Evolutionary conservation across 2,888 invertebrate genomes (phyloP).

Genomic region (Sphaerophoria rueppellii): DNA sequence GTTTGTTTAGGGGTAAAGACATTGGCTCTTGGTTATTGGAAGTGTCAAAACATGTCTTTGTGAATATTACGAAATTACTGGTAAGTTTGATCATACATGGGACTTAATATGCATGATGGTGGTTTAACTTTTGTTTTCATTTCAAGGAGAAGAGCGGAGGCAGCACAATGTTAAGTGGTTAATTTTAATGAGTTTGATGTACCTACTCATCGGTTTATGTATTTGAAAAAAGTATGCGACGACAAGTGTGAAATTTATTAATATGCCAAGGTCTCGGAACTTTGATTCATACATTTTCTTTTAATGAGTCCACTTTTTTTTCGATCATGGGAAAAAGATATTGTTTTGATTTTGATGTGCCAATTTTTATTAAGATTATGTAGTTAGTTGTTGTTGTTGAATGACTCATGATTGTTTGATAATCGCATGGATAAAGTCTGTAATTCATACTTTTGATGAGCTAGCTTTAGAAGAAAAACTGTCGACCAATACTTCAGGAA

Average conservation of each 20-base stretch:
- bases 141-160: neutral
- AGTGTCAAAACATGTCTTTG: constrained; percentile 3
- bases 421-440: no score
- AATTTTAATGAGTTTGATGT: constrained; percentile 23
- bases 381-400: no score
- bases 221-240: neutral
- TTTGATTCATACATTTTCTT: constrained; percentile 17
- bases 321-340: no score
- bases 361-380: no score
- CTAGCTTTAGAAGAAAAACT: no score
- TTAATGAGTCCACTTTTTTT: neutral
- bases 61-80: constrained; percentile 9
- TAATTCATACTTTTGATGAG: no score
- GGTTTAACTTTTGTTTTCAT: constrained; percentile 4
- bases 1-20: neutral
- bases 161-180: constrained; percentile 16
- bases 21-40: constrained; percentile 2
- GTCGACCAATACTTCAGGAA: no score
- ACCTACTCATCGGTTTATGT: neutral
- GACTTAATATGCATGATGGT: constrained; percentile 10
- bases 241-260: neutral
- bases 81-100: neutral
- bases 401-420: no score
- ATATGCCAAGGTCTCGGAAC: constrained; percentile 28
- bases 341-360: neutral